Conservation (phyloP, 2,797 vertebrate species). For the Tauraco hartlaubi region DNA sequence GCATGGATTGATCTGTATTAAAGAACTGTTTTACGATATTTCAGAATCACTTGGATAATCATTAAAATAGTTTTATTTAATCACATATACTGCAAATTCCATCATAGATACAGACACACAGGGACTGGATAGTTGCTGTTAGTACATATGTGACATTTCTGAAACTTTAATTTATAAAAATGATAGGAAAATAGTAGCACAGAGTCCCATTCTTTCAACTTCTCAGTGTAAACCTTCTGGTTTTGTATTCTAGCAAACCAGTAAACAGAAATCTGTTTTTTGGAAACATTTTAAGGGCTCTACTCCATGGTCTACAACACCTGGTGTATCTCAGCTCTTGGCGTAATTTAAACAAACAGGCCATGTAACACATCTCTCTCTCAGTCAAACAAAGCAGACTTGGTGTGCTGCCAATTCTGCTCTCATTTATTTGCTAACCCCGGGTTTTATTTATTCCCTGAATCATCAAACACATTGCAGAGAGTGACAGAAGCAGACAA, state of each 20-base stretch:
- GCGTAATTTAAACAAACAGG: constrained; percentile 66
- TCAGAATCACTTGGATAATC: background rate
- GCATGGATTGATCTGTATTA: background rate
- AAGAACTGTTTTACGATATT: background rate
- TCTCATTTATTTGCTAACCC: constrained; percentile 69
- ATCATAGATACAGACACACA: background rate
- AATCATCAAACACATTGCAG: constrained; percentile 65
- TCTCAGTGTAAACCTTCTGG: background rate
- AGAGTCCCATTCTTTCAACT: background rate
- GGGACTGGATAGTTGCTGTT: background rate
- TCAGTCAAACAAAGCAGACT: constrained; percentile 69
- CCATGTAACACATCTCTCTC: constrained; percentile 55
- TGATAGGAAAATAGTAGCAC: background rate
- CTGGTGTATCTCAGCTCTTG: constrained; percentile 59
- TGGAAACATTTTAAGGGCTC: constrained; percentile 35
- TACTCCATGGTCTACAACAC: constrained; percentile 35
- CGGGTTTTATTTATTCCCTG: constrained; percentile 61
- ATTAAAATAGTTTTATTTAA: constrained; percentile 4
- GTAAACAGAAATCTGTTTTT: constrained; percentile 41
- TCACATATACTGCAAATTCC: background rate
- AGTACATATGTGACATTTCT: background rate
- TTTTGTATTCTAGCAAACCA: constrained; percentile 12
- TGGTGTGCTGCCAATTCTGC: constrained; percentile 67
- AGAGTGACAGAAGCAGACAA: constrained; percentile 67
- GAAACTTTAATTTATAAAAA: background rate